Percentiles rank a stretch among this genome's conserved stretches.
phyloP scores from a whole-genome alignment of 2,113 vertebrate genomes.

The Hemiprocne comata region DNA sequence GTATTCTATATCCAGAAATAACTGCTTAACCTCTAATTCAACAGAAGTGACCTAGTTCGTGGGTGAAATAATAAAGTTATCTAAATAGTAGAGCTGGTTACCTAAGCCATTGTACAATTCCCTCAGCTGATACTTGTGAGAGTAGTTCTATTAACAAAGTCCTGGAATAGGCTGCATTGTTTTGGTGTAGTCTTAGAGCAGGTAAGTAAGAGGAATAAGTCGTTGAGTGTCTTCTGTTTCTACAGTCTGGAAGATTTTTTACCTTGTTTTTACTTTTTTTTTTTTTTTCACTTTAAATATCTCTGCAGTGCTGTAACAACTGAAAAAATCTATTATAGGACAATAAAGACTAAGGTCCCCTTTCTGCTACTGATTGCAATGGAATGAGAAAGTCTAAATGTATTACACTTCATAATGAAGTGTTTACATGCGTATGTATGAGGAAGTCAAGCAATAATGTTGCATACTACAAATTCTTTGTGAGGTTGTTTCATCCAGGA shows the following conservation, averaged over 20 bases:
- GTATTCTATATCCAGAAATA: not conserved
- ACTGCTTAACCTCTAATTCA: not conserved
- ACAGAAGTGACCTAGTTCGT: not conserved
- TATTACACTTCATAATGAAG: not conserved
- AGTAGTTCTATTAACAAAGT: not conserved
- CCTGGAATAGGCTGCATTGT: not conserved
- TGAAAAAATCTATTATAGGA: not conserved
- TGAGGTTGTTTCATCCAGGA: slow-evolving; percentile 20
- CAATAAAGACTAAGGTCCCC: slow-evolving; percentile 42
- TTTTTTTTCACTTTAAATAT: slow-evolving; percentile 45
- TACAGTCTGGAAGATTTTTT: not conserved
- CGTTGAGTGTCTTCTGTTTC: not conserved
- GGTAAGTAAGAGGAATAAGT: not conserved
- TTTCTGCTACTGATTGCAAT: slow-evolving; percentile 27
- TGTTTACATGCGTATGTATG: accelerated
- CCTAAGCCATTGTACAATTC: not conserved
- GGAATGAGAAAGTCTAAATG: slow-evolving; percentile 12
- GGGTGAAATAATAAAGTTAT: not conserved
- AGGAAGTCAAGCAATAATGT: slow-evolving; percentile 19
- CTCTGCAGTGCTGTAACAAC: not conserved
- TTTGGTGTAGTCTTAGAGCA: not conserved
- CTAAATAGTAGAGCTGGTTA: not conserved
- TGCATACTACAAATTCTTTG: slow-evolving; percentile 5
- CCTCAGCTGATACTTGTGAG: not conserved
- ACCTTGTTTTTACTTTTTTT: no score